Conservation (phyloP, 2,888 invertebrate species). For the Rhopalosiphum nymphaeae region DNA sequence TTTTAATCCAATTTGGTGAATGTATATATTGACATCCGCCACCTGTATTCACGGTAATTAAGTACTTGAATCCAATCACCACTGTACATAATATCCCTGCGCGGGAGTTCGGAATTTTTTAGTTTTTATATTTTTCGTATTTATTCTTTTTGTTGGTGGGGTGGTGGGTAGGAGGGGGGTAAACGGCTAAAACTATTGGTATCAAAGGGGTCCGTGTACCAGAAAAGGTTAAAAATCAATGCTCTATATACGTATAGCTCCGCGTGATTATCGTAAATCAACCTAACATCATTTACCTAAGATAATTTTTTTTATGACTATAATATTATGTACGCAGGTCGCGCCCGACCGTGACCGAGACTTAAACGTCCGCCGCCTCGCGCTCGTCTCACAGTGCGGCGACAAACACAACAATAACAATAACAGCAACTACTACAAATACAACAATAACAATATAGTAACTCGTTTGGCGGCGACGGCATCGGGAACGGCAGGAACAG, state of each 20-base stretch:
- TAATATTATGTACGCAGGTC: neutral
- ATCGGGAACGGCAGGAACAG: neutral
- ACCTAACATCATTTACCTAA: neutral
- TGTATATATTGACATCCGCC: neutral
- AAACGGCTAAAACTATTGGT: neutral
- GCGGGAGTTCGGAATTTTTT: neutral
- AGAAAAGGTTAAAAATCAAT: neutral
- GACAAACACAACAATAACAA: neutral
- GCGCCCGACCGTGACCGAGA: constrained; percentile 32
- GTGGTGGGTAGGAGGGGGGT: neutral
- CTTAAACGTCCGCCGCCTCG: constrained; percentile 39
- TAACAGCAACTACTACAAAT: neutral
- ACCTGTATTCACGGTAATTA: neutral
- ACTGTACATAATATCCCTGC: neutral
- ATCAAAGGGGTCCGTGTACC: neutral
- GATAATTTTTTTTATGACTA: neutral
- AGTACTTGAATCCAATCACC: neutral
- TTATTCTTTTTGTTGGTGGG: neutral
- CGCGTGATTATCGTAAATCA: neutral
- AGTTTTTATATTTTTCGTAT: no score
- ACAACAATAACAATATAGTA: neutral
- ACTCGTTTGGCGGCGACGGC: neutral
- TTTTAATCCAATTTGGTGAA: neutral
- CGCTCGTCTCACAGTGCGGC: neutral
- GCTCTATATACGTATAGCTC: neutral